Base-by-base conservation (phyloP, 2,797 vertebrate species). In the Syngnathus rostellatus region DNA sequence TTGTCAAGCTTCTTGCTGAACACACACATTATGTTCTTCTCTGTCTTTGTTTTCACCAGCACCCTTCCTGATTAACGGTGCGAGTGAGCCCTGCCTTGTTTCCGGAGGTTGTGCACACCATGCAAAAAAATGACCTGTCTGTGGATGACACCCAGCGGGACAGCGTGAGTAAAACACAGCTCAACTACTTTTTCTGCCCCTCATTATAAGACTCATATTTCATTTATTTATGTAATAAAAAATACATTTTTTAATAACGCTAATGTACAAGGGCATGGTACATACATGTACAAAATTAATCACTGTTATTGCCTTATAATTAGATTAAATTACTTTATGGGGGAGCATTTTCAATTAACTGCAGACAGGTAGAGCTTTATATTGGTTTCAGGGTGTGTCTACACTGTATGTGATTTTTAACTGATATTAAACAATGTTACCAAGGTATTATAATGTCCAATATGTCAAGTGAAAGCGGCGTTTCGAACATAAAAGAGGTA, bases 71-170 rank as follows among this genome's bases (percentile, higher is more conserved):
- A 8, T 58, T 16, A 17, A 38, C 11, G 3, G 25, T 37, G 45
- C 70, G 68, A 59, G 67, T 68, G 72, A 82, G 55, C 60, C 64
- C 60, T 31, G 68, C 46, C 60, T 66, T 69, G 63, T 77, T 77
- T 75, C 74, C 69, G 76, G 76, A 78, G 73, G 76, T 81, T 78
- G 78, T 70, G 60, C 76, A n/a, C 81, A 86, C 66, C 82, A 89
- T 89, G 88, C 84, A 88, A 85, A 85, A 83, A 73, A 68, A 83
- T 88, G 85, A 87, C 77, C 79, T 77, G 82, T 77, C 84, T 63
- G 57, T 76, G 77, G 80, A 88, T 65, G 80, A 81, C 78, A 81
- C 75, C 76, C 79, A 82, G 67, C 78, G 54, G 67, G 82, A 88
- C 66, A 83, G 70, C 66, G 87, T 88, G 71, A 86, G 87, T 78